These are phyloP conservation scores for Ariolimax columbianus DNA, from an alignment of 2,888 invertebrate species.

Conservation along the genomic window DNA sequence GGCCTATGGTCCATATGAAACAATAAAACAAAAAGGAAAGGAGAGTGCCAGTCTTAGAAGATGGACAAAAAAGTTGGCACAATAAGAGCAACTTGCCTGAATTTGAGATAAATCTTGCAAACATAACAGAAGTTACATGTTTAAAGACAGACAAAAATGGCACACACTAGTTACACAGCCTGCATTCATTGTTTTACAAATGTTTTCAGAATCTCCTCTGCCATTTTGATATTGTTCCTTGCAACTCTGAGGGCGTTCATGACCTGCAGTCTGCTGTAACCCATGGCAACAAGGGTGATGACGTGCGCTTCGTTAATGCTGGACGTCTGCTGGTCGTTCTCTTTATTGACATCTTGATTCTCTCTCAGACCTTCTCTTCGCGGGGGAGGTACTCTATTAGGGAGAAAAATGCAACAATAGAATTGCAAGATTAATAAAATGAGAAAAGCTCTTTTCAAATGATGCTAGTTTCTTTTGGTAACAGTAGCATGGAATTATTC, in stretches of 20 bases:
- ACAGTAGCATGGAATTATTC: too few relatives aligned
- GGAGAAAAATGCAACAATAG: background rate
- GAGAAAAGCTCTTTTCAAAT: too few relatives aligned
- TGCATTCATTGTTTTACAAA: constrained; percentile 82
- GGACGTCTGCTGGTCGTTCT: constrained; percentile 66
- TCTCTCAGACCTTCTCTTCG: constrained; percentile 71
- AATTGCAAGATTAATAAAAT: background rate
- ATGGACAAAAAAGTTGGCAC: background rate
- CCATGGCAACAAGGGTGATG: constrained; percentile 90
- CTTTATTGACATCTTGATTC: constrained; percentile 75
- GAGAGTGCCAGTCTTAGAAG: too few relatives aligned
- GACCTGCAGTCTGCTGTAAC: constrained; percentile 93
- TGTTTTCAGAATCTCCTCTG: constrained; percentile 94
- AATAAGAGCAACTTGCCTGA: background rate
- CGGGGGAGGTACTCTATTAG: constrained; percentile 61
- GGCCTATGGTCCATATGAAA: too few relatives aligned
- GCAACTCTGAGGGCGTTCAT: constrained; percentile 94
- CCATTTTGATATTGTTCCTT: constrained; percentile 95
- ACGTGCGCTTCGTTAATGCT: constrained; percentile 82
- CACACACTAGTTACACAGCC: background rate
- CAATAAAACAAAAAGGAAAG: too few relatives aligned
- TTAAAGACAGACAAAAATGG: background rate
- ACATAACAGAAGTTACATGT: background rate
- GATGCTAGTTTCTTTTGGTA: too few relatives aligned
- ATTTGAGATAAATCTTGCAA: background rate